Conservation (phyloP, 2,888 invertebrate species). For the Metacarcinus magister region DNA sequence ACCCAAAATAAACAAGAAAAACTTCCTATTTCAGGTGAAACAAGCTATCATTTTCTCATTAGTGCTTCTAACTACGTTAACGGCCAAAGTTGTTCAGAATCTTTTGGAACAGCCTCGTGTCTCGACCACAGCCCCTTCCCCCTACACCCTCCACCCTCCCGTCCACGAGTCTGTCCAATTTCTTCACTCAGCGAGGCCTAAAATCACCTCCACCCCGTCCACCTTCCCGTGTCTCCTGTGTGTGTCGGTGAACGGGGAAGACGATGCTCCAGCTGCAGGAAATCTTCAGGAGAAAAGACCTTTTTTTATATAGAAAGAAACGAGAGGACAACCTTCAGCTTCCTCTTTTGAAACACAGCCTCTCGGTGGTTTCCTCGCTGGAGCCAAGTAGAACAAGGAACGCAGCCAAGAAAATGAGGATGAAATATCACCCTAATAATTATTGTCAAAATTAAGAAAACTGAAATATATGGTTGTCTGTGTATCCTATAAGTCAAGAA, state of each 20-base stretch:
- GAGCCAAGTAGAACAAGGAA: background rate
- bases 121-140: background rate
- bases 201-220: background rate
- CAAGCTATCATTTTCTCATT: background rate
- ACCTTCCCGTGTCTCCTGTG: background rate
- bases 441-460: background rate
- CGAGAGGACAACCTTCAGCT: background rate
- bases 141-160: background rate
- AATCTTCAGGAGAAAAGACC: background rate
- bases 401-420: background rate
- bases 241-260: background rate
- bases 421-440: background rate
- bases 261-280: background rate
- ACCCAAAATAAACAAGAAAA: background rate
- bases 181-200: conserved; percentile 4
- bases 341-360: background rate
- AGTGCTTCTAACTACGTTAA: background rate
- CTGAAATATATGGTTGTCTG: background rate
- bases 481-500: background rate
- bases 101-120: background rate
- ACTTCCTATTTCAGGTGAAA: background rate
- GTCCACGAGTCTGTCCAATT: background rate
- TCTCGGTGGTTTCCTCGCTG: background rate
- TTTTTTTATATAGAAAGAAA: background rate
- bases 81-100: background rate